Evolutionary conservation across 35 echinoderm and acorn worm genomes (phyloP), one percentile per base, ranked within the genome.

Genomic region (Apostichopus californicus): DNA sequence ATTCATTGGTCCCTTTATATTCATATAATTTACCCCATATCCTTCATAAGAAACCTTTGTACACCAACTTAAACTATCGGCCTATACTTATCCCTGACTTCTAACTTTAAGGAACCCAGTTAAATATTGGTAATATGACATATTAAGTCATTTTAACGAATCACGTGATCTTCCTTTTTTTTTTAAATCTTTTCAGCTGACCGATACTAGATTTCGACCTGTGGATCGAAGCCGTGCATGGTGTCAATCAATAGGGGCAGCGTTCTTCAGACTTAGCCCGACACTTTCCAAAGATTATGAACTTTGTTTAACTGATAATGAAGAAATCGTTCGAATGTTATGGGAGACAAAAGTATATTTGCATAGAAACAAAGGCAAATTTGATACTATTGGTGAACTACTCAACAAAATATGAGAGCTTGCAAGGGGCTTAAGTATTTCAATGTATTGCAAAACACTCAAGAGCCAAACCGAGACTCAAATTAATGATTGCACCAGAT

Each of bases 301-400:
- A 18, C 86, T 87, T 66, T 63, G 54, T 13, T 11, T 65, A 58
- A 71, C 57, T 63, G 57, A 71, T 64, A 71, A 87, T 28, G 15
- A 59, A n/a, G 64, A 87, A 87, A 87, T 65, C 18, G 57, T 87
- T 63, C 54, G 59, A 52, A 87, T 71, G 86, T 14, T 87, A 52
- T 87, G 86, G 86, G 86, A 87, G 55, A 87, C 86, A 18, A 54
- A 87, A 87, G 86, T 87, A 7, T 87, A 87, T 64, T 52, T 87
- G 15, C 15, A 87, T 18, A 17, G 59, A 87, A 87, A 87, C 57
- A 87, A 87, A 59, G 1, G 22, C 5, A 87, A 87, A 65, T 87
- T 87, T 65, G 57, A 87, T n/a, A 21, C 24, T 3, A 68, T 87
- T 5, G 86, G 86, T 14, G 18, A 20, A 22, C 64, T 87, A 0